phyloP scores from a whole-genome alignment of 1,140 invertebrate genomes.

The Lordiphosa clarofinis region DNA sequence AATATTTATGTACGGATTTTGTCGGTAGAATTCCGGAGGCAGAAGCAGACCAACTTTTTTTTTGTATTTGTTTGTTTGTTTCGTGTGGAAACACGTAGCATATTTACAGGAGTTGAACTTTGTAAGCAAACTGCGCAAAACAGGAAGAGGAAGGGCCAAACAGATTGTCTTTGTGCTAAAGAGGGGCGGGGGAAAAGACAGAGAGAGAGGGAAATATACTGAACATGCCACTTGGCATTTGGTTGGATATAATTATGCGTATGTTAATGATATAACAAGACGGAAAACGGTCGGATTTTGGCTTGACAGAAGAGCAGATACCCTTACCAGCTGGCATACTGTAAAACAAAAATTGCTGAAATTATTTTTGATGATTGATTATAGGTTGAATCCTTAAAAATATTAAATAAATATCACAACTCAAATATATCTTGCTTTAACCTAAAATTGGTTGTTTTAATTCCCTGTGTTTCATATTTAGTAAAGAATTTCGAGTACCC shows the following conservation, averaged over 20 bases:
- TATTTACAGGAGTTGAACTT: slow-evolving; percentile 65
- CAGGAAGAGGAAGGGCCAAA: slow-evolving; percentile 45
- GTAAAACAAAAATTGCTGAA: too few species aligned
- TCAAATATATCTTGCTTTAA: background rate
- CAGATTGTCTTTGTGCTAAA: slow-evolving; percentile 56
- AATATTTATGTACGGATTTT: slow-evolving; percentile 66
- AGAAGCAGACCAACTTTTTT: slow-evolving; percentile 61
- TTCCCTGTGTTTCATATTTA: background rate
- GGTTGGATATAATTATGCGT: slow-evolving; percentile 53
- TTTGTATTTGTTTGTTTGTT: slow-evolving; percentile 19
- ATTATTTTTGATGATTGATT: too few species aligned
- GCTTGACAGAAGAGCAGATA: background rate
- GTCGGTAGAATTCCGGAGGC: slow-evolving; percentile 34
- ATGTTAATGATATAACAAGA: slow-evolving; percentile 45
- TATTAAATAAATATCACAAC: too few species aligned
- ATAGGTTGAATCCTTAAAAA: too few species aligned
- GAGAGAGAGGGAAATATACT: background rate
- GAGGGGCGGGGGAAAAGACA: slow-evolving; percentile 5
- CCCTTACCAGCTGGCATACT: too few species aligned
- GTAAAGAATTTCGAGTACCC: background rate
- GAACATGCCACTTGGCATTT: slow-evolving; percentile 40
- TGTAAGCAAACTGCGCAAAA: slow-evolving; percentile 49
- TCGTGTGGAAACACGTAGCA: slow-evolving; percentile 33
- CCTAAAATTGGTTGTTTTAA: too few species aligned
- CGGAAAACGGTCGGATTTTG: background rate